Percentiles rank a stretch among this genome's conserved stretches.
Evolutionary conservation across 2,797 vertebrate genomes (phyloP).

Genomic region (Triplophysa bombifrons): DNA sequence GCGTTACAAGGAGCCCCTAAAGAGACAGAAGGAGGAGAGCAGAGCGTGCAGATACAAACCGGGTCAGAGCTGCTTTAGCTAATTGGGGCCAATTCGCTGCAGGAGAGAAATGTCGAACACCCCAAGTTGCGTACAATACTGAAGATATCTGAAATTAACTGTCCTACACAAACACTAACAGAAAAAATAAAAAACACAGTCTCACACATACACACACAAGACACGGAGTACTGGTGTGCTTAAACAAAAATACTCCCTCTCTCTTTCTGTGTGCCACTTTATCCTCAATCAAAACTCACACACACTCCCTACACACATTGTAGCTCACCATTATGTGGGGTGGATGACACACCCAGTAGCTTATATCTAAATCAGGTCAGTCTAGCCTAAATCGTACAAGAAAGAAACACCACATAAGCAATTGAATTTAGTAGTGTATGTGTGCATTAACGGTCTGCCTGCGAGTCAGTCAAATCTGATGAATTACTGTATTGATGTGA

Average conservation of each 20-base stretch:
- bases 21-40: constrained; percentile 89
- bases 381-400: not conserved
- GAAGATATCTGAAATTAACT: constrained; percentile 90
- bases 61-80: constrained; percentile 99
- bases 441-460: not conserved
- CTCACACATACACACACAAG: constrained; percentile 69
- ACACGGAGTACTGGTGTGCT: constrained; percentile 69
- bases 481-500: not conserved
- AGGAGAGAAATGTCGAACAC: constrained; percentile 99
- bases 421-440: not conserved
- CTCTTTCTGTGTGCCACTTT: constrained; percentile 35
- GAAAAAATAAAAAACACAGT: constrained; percentile 51
- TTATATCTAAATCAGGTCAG: constrained; percentile 36
- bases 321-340: constrained; percentile 60
- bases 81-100: constrained; percentile 99
- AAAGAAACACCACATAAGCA: not conserved
- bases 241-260: constrained; percentile 69
- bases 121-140: constrained; percentile 99
- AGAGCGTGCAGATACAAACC: constrained; percentile 99
- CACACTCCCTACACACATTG: not conserved
- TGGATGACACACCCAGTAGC: constrained; percentile 72
- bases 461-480: not conserved
- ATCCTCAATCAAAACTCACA: constrained; percentile 3
- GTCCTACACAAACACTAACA: constrained; percentile 86
- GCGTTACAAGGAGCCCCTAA: constrained; percentile 84